Evolutionary conservation across 2,113 vertebrate species (phyloP).

Genomic region (Actinemys pallida): DNA sequence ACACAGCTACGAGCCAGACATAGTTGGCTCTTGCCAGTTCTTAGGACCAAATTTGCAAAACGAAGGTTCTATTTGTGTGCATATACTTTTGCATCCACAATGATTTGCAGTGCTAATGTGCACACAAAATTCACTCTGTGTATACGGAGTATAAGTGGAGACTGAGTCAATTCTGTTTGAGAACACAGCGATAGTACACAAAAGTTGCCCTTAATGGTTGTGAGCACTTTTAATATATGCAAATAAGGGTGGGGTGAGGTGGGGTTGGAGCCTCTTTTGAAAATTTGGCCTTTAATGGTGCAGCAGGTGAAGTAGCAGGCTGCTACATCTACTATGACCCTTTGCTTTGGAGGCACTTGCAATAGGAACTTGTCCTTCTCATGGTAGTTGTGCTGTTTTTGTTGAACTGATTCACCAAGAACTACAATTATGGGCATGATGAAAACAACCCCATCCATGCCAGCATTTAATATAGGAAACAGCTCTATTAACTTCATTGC

Average conservation of each 20-base stretch:
- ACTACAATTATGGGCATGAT: rapidly evolving
- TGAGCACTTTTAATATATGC: rapidly evolving
- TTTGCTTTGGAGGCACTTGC: rapidly evolving
- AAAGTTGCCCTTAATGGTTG: neutral
- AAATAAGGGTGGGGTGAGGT: rapidly evolving
- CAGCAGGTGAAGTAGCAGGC: rapidly evolving
- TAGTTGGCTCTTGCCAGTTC: neutral
- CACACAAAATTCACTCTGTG: neutral
- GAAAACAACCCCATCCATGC: neutral
- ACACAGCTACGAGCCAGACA: neutral
- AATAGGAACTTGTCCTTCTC: neutral
- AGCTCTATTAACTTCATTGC: neutral
- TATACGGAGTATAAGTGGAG: neutral
- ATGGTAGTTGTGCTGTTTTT: neutral
- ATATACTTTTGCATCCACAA: neutral
- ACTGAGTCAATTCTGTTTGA: neutral
- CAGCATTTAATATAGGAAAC: neutral
- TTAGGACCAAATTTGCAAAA: rapidly evolving
- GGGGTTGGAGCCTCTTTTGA: neutral
- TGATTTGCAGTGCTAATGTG: neutral
- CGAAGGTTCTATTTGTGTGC: rapidly evolving
- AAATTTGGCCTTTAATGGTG: rapidly evolving
- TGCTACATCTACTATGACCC: rapidly evolving
- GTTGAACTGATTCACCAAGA: rapidly evolving
- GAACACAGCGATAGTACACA: neutral